A percentile compares a stretch with the other conserved stretches of the same genome.
phyloP scores from a whole-genome alignment of 1,140 invertebrate species.

The Leptinotarsa lineolata region DNA sequence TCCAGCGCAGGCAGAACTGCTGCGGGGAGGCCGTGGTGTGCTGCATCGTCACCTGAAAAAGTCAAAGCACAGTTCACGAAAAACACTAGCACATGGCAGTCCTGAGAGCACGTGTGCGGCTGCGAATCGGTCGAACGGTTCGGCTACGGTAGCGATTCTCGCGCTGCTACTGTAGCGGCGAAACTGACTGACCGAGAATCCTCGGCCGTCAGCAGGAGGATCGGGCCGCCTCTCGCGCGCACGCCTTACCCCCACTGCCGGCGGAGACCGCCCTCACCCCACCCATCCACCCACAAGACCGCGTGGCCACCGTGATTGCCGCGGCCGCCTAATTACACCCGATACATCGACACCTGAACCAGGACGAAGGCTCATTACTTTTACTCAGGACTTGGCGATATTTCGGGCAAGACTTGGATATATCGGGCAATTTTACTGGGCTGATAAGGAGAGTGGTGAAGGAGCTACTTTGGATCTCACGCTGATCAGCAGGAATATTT shows the following conservation, averaged over 20 bases:
- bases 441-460: no score
- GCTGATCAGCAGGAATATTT: no score
- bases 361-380: slow-evolving; percentile 26
- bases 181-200: slow-evolving; percentile 37
- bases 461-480: no score
- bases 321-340: slow-evolving; percentile 45
- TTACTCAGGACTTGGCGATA: slow-evolving; percentile 18
- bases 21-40: slow-evolving; percentile 53
- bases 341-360: slow-evolving; percentile 43
- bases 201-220: slow-evolving; percentile 43
- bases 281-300: slow-evolving; percentile 52
- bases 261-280: slow-evolving; percentile 47
- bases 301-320: slow-evolving; percentile 49
- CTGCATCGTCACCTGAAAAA: slow-evolving; percentile 49
- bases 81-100: slow-evolving; percentile 37
- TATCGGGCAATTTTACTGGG: no score
- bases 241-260: slow-evolving; percentile 50
- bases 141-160: slow-evolving; percentile 6
- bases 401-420: slow-evolving; percentile 8
- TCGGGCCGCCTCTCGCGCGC: slow-evolving; percentile 52
- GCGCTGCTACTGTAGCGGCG: slow-evolving; percentile 29
- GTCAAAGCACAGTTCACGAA: slow-evolving; percentile 34
- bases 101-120: slow-evolving; percentile 38
- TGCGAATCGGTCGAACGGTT: not conserved
- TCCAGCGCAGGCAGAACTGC: slow-evolving; percentile 85